Evolutionary conservation across 2,113 vertebrate species (phyloP).

Genomic region (Nyctereutes procyonoides): DNA sequence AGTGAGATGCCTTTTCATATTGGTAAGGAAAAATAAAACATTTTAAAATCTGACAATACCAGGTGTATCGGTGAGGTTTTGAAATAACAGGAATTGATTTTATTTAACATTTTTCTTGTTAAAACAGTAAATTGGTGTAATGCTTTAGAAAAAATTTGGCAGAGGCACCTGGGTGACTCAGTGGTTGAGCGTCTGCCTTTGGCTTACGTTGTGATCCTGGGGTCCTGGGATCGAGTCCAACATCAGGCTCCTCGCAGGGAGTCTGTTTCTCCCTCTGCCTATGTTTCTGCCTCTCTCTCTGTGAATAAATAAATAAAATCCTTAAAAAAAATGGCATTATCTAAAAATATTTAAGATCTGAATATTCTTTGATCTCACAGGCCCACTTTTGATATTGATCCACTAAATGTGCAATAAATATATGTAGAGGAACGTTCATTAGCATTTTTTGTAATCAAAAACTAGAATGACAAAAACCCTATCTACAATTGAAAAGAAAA

Average conservation of each 20-base stretch:
- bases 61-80: slow-evolving; percentile 1
- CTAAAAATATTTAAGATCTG: neutral
- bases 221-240: too few species aligned
- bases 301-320: too few species aligned
- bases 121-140: neutral
- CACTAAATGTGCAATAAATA: neutral
- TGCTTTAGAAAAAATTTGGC: neutral
- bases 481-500: neutral
- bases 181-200: too few species aligned
- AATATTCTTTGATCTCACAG: neutral
- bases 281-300: too few species aligned
- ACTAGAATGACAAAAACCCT: neutral
- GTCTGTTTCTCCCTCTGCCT: too few species aligned
- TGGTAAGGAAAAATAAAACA: slow-evolving; percentile 25
- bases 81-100: slow-evolving; percentile 6
- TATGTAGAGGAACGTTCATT: neutral
- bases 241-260: too few species aligned
- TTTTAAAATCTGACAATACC: neutral
- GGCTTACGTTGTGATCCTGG: too few species aligned
- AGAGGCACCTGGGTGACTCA: too few species aligned
- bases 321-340: neutral
- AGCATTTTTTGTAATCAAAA: neutral
- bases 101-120: slow-evolving; percentile 37
- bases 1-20: neutral
- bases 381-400: neutral